Base-by-base conservation (phyloP, 2,797 vertebrate genomes). In the Xenops minutus region DNA sequence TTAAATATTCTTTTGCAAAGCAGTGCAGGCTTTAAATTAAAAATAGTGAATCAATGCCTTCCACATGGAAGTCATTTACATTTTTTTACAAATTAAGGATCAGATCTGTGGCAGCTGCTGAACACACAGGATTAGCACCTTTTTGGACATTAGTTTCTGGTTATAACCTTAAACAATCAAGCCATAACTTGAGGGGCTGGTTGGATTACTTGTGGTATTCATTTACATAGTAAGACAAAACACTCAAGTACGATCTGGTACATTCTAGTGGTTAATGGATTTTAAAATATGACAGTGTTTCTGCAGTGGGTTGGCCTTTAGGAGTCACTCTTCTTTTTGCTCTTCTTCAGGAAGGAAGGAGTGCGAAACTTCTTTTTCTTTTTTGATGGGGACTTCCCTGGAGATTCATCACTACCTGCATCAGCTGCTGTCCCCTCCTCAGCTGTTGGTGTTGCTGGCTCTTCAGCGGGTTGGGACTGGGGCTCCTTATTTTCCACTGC, bases 311-410 rank as follows among this genome's bases (percentile, higher is more conserved):
- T 96, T 80, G 95, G 96, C 92, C 97, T 98, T 98, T 99, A 99
- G 94, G 98, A 98, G 68, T 99, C 99, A 26, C 98, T 98, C 98
- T 99, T 99, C 98, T 99, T 99, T 97, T 99, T 99, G 98, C 98
- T 99, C 98, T 99, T 99, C 98, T 99, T 99, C 85, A 99, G 97
- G 98, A 99, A 99, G 96, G 99, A 99, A 74, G 99, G 99, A 73
- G 99, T 99, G 94, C 99, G 99, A 97, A 99, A 99, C 96, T 99
- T 99, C 98, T 99, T 99, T 98, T 99, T 99, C 98, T 99, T 99
- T 97, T 99, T 99, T 12, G 99, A 99, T 24, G 99, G 99, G 44
- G 99, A 99, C 97, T 99, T 99, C 97, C 99, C 99, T 55, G 99
- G 99, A 80, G 99, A 99, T 94, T 99, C 99, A 16, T 99, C 99